phyloP scores from a whole-genome alignment of 64 coral and sea anemone genomes.

The Catalaphyllia jardinei region DNA sequence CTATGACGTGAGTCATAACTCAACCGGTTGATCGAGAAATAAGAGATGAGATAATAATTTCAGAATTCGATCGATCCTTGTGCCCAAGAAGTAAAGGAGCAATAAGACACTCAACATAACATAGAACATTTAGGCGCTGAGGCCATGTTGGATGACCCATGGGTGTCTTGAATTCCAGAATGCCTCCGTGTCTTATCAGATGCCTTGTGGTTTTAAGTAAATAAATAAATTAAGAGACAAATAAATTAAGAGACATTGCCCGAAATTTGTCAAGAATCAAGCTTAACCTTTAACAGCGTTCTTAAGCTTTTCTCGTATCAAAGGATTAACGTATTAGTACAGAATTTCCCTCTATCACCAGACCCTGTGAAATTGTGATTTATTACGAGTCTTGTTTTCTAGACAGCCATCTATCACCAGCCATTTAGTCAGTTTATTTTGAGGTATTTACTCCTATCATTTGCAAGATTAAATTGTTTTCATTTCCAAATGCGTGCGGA shows the following conservation, averaged over 20 bases:
- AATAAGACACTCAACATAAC: neutral
- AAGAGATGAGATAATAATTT: neutral
- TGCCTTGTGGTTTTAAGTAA: neutral
- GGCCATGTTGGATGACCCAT: neutral
- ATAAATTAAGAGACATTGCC: neutral
- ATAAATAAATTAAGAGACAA: neutral
- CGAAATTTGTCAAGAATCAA: neutral
- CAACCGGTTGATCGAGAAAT: neutral
- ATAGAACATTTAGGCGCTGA: neutral
- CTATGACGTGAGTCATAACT: neutral
- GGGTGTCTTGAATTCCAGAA: neutral
- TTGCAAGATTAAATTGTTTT: constrained; percentile 34
- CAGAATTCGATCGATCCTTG: neutral
- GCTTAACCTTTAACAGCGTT: neutral
- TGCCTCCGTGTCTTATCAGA: neutral
- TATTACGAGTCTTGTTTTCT: neutral
- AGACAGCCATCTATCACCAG: constrained; percentile 15
- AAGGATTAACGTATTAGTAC: neutral
- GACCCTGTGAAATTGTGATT: constrained; percentile 6
- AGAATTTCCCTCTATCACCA: neutral
- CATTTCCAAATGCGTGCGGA: constrained; percentile 9
- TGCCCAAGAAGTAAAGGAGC: neutral
- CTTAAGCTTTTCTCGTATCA: neutral
- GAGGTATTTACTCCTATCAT: neutral
- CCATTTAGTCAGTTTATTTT: constrained; percentile 25